These are phyloP conservation scores for Drosophila gunungcola DNA, from an alignment of 1,140 invertebrate genomes.

Conservation along the genomic window DNA sequence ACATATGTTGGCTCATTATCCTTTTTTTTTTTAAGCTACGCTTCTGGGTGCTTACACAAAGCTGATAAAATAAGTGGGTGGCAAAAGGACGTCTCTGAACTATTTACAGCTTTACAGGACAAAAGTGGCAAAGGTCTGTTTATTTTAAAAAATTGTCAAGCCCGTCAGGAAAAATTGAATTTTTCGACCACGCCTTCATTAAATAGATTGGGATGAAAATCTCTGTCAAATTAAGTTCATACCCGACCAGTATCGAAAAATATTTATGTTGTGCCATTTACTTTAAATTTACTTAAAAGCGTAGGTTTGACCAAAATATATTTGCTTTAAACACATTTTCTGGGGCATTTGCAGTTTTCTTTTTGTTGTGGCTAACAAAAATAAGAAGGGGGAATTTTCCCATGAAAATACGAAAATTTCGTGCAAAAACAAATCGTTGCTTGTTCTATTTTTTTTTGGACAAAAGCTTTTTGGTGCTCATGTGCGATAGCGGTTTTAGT, in stretches of 20 bases:
- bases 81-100: conserved; percentile 13
- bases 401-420: conserved; percentile 29
- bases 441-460: conserved; percentile 18
- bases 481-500: conserved; percentile 44
- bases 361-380: conserved; percentile 26
- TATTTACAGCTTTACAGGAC: conserved; percentile 33
- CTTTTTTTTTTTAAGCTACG: conserved; percentile 39
- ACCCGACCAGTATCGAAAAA: not conserved
- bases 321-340: conserved; percentile 35
- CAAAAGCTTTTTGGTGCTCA: conserved; percentile 37
- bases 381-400: conserved; percentile 22
- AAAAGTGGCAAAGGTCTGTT: conserved; percentile 30
- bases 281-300: conserved; percentile 46
- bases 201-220: conserved; percentile 49
- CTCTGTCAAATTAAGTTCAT: conserved; percentile 40
- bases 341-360: conserved; percentile 23
- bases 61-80: not conserved
- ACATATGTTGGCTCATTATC: conserved; percentile 72
- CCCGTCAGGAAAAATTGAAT: conserved; percentile 12
- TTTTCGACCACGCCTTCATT: conserved; percentile 38
- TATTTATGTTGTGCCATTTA: conserved; percentile 44
- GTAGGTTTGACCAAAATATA: not conserved
- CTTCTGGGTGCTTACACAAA: conserved; percentile 5
- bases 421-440: conserved; percentile 17
- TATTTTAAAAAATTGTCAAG: conserved; percentile 23